A percentile compares a stretch with the other conserved stretches of the same genome.
Evolutionary conservation across 2,797 vertebrate species (phyloP).

Genomic region (Syngnathus rostellatus): DNA sequence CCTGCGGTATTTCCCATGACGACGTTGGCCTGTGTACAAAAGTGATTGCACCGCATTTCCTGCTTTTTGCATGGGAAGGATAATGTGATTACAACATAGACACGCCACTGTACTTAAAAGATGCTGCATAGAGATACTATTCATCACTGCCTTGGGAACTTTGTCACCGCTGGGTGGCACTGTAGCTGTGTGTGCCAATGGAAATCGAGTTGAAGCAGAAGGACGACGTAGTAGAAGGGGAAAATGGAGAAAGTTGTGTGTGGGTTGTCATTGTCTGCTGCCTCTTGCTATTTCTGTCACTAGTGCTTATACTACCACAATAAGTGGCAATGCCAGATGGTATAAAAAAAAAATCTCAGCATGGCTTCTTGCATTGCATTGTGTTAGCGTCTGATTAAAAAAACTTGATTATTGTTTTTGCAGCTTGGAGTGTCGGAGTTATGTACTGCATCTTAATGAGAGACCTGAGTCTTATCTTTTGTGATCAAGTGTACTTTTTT

Average conservation of each 20-base stretch:
- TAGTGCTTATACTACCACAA: neutral
- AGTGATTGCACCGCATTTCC: neutral
- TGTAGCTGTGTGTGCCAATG: constrained; percentile 14
- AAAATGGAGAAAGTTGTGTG: neutral
- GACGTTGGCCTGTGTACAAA: neutral
- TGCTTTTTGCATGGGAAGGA: neutral
- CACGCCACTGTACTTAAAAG: neutral
- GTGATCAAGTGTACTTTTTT: neutral
- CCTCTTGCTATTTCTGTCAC: constrained; percentile 1
- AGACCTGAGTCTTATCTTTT: too few species aligned
- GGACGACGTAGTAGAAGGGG: neutral
- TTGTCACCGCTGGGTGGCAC: constrained; percentile 33
- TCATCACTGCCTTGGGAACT: neutral
- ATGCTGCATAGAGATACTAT: neutral
- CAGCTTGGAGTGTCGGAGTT: neutral
- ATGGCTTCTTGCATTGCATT: neutral
- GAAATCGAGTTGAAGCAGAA: neutral
- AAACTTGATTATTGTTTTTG: neutral
- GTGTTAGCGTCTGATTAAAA: neutral
- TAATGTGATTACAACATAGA: neutral
- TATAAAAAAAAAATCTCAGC: neutral
- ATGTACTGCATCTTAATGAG: too few species aligned
- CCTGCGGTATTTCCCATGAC: constrained; percentile 4
- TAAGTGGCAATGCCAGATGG: neutral
- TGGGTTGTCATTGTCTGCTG: constrained; percentile 2